Percentiles rank a stretch among this genome's conserved stretches.
Evolutionary conservation across 2,797 vertebrate species (phyloP).

Genomic region (Bradypus variegatus): DNA sequence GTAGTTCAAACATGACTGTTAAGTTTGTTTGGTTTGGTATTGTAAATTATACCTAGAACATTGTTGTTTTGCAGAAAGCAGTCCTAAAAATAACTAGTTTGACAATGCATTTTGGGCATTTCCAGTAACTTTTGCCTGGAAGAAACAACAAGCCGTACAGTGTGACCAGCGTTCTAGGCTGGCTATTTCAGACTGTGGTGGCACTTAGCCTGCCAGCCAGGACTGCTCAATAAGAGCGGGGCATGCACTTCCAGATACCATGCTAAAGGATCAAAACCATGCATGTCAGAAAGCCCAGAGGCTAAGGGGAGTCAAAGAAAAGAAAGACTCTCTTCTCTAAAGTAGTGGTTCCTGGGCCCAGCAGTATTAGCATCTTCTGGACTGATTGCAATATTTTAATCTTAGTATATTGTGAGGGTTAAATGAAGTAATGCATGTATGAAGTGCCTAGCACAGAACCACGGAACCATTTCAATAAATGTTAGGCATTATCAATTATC

Average conservation of each 20-base stretch:
- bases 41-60: slow-evolving; percentile 18
- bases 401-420: not conserved
- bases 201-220: not conserved
- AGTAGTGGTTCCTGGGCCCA: not conserved
- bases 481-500: not conserved
- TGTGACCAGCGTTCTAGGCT: not conserved
- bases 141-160: not conserved
- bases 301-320: not conserved
- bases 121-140: not conserved
- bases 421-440: not conserved
- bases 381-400: not conserved
- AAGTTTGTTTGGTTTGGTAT: not conserved
- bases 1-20: not conserved
- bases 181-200: not conserved
- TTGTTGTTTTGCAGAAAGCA: slow-evolving; percentile 17
- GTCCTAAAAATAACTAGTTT: slow-evolving; percentile 38
- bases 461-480: slow-evolving; percentile 11
- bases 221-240: not conserved
- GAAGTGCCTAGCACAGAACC: not conserved
- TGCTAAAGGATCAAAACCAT: not conserved
- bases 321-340: not conserved
- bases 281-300: not conserved
- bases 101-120: slow-evolving; percentile 44
- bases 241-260: not conserved
- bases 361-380: not conserved